Evolutionary conservation across 2,113 vertebrate genomes (phyloP), one percentile per base, ranked within the genome.

Genomic region (Anoura caudifer): DNA sequence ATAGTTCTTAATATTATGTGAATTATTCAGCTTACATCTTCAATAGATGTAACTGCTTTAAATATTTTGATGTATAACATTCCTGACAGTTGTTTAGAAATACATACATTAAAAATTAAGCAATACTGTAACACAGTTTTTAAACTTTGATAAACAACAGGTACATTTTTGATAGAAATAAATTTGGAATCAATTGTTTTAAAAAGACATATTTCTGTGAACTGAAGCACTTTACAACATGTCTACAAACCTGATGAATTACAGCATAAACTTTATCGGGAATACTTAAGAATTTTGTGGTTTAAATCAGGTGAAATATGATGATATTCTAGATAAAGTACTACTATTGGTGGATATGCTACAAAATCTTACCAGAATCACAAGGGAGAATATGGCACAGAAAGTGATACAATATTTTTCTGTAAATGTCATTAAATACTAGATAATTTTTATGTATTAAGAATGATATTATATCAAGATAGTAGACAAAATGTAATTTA

Each of bases 131-230:
- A 47, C 70, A 31, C 1, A 80, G 47, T 45, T 90, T 83, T 92
- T 36, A 90, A 76, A 84, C 19, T 38, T 63, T 52, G 11, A 28
- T 63, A 82, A 83, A 56, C 7, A 87, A 38, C 1, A 75, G 36
- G 26, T 59, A 47, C 5, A 84, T 81, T 79, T 75, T 50, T 89
- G 14, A 77, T 85, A 65, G 5, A 95, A 94, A 87, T 67, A 67
- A 26, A 81, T 84, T 76, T 81, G 31, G 9, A 96, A 59, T 59
- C 0, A 79, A 72, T 54, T 65, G 1, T 59, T 59, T 59, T 4
- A 26, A 41, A 77, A 73, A 63, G 94, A 31, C 69, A 43, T 90
- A 87, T 87, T 96, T 96, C 33, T 96, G 5, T 87, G 56, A 80
- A 36, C 9, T 38, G 59, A 87, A 87, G 33, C 59, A 82, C 59